phyloP scores from a whole-genome alignment of 2,113 vertebrate species.

The Chloropsis cyanopogon region DNA sequence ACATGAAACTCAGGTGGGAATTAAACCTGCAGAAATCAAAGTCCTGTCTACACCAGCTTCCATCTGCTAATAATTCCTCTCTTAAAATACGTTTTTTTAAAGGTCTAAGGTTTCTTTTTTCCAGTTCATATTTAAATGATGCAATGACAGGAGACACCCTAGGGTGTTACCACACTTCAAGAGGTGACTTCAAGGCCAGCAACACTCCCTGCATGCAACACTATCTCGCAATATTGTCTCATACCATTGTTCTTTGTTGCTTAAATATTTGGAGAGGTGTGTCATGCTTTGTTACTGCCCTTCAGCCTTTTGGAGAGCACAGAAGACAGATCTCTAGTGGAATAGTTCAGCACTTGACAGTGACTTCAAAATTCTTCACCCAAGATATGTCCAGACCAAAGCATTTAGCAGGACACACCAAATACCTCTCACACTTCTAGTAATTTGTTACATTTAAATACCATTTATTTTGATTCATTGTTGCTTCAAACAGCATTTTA shows the following conservation, averaged over 20 bases:
- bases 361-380: neutral
- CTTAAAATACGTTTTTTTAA: neutral
- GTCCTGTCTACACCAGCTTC: neutral
- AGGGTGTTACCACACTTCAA: slow-evolving; percentile 35
- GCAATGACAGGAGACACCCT: slow-evolving; percentile 53
- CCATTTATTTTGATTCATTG: neutral
- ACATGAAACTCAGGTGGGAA: neutral
- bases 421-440: neutral
- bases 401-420: neutral
- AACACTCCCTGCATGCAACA: slow-evolving; percentile 34
- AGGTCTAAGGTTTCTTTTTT: slow-evolving; percentile 6
- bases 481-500: slow-evolving; percentile 1
- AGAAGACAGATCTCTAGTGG: neutral
- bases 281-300: neutral
- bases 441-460: neutral
- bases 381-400: neutral
- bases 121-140: slow-evolving; percentile 1
- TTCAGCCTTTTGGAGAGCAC: neutral
- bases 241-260: slow-evolving; percentile 34
- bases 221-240: slow-evolving; percentile 31
- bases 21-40: neutral
- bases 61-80: neutral
- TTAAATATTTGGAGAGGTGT: slow-evolving; percentile 41
- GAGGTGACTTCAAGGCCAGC: slow-evolving; percentile 61
- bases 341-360: neutral